These are phyloP conservation scores for Gorilla gorilla DNA, from an alignment of 2,113 vertebrate genomes.

Conservation along the genomic window DNA sequence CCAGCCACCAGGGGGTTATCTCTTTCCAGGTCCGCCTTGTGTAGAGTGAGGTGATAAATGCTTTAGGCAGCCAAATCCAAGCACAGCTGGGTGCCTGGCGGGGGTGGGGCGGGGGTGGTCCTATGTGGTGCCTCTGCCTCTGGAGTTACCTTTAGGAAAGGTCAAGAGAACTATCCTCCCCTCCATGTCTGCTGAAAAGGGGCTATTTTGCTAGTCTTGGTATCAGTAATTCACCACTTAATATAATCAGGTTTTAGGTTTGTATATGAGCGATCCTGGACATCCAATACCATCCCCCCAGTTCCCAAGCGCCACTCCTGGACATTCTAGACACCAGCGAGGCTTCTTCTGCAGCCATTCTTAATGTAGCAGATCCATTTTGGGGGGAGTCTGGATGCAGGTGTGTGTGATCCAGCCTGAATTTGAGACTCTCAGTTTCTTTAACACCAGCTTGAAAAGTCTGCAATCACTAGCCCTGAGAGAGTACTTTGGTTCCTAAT, in stretches of 20 bases:
- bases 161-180: not conserved
- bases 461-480: not conserved
- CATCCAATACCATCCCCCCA: not conserved
- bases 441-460: not conserved
- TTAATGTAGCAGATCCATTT: not conserved
- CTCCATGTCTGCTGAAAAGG: accelerated
- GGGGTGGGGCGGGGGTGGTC: accelerated
- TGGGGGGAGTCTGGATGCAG: not conserved
- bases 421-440: not conserved
- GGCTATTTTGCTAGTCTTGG: not conserved
- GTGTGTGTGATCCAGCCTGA: not conserved
- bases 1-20: not conserved
- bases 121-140: not conserved
- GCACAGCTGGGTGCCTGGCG: accelerated
- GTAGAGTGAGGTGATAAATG: not conserved
- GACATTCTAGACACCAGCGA: not conserved
- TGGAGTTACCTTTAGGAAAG: not conserved
- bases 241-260: not conserved
- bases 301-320: not conserved
- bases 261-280: not conserved
- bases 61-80: not conserved
- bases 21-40: not conserved
- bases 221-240: not conserved
- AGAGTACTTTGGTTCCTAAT: not conserved
- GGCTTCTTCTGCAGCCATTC: not conserved